Evolutionary conservation across 2,888 invertebrate genomes (phyloP).

Genomic region (Polylopha cassiicola): DNA sequence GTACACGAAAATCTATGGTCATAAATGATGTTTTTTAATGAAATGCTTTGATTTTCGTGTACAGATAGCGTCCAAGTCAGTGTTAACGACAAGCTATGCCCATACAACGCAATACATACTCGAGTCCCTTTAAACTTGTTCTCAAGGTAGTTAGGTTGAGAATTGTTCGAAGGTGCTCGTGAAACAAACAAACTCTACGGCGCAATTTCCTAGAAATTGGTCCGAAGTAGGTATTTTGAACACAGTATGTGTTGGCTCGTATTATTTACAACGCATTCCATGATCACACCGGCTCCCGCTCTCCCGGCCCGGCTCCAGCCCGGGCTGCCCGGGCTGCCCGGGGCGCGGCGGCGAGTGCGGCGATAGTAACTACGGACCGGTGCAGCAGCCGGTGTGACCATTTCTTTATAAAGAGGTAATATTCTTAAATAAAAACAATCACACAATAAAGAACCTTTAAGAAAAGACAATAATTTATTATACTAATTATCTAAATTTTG

Average conservation of each 20-base stretch:
- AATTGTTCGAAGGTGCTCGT: constrained; percentile 39
- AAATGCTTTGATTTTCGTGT: constrained; percentile 33
- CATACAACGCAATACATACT: constrained; percentile 55
- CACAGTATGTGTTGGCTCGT: constrained; percentile 58
- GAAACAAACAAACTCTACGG: constrained; percentile 35
- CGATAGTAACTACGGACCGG: too few relatives aligned
- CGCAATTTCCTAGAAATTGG: constrained; percentile 25
- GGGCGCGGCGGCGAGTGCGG: constrained; percentile 48
- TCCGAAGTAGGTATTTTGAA: constrained; percentile 41
- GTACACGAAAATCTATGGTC: constrained; percentile 26
- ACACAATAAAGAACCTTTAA: constrained; percentile 65
- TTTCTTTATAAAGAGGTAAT: constrained; percentile 43
- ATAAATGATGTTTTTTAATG: background rate
- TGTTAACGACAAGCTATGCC: constrained; percentile 76
- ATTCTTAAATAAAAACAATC: constrained; percentile 68
- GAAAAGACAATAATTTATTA: constrained; percentile 55
- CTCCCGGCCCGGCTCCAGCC: constrained; percentile 37
- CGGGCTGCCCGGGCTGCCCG: too few relatives aligned
- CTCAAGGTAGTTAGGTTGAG: constrained; percentile 9
- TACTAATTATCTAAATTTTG: constrained; percentile 18
- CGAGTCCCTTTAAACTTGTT: constrained; percentile 18
- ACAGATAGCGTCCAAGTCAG: constrained; percentile 48
- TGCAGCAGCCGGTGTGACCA: constrained; percentile 46
- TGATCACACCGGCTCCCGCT: constrained; percentile 46
- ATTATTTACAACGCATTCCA: constrained; percentile 75